phyloP scores from a whole-genome alignment of 92 coral and sea anemone species.

The Hydrozoanthus gracilis region DNA sequence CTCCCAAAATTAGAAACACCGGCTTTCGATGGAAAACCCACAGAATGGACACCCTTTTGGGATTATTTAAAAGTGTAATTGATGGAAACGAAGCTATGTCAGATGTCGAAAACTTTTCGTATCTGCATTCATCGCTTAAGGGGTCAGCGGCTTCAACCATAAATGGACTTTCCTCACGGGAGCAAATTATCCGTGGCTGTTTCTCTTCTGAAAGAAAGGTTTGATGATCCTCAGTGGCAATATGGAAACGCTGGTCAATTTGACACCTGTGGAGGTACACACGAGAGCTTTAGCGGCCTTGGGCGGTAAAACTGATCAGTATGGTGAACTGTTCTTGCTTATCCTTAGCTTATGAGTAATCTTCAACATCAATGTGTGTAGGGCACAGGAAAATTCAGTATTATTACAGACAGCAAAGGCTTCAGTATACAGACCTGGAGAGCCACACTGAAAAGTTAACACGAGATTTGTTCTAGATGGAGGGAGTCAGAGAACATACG shows the following conservation, averaged over 20 bases:
- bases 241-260: background rate
- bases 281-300: constrained; percentile 41
- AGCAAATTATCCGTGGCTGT: background rate
- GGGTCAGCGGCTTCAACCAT: constrained; percentile 19
- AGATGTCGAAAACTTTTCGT: background rate
- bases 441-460: constrained; percentile 42
- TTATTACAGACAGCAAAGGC: constrained; percentile 70
- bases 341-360: no score
- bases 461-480: constrained; percentile 71
- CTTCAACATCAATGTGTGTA: background rate
- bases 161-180: background rate
- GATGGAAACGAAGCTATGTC: background rate
- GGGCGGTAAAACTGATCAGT: no score
- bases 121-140: background rate
- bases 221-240: background rate
- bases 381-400: constrained; percentile 52
- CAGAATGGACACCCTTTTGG: background rate
- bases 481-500: constrained; percentile 70
- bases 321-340: no score
- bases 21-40: background rate
- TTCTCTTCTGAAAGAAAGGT: background rate
- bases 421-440: constrained; percentile 38
- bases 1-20: background rate
- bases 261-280: constrained; percentile 28
- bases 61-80: background rate